These are phyloP conservation scores for Rissa tridactyla DNA, from an alignment of 2,113 vertebrate species.

Conservation along the genomic window DNA sequence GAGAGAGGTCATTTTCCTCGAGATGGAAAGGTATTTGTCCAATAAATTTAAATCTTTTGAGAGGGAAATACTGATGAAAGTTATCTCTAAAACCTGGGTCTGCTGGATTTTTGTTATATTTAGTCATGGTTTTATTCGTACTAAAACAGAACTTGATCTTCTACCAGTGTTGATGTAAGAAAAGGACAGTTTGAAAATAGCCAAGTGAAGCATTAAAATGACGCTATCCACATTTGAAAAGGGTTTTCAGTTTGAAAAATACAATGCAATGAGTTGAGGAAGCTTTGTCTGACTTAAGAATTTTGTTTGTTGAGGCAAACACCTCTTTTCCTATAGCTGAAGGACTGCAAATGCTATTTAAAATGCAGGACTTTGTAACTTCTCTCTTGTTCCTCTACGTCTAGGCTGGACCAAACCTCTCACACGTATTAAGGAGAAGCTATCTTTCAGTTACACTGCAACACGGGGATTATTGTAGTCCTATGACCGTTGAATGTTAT, in stretches of 20 bases:
- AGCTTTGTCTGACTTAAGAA: background rate
- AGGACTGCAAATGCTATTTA: background rate
- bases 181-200: background rate
- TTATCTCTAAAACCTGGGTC: background rate
- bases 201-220: background rate
- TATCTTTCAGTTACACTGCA: background rate
- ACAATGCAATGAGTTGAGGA: background rate
- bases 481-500: background rate
- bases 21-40: background rate
- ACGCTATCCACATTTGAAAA: background rate
- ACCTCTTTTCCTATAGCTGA: background rate
- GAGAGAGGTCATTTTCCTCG: background rate
- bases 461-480: background rate
- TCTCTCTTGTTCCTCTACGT: background rate
- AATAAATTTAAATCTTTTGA: background rate
- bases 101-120: background rate
- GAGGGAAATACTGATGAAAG: background rate
- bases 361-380: background rate
- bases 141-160: background rate
- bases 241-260: background rate
- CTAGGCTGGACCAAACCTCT: background rate
- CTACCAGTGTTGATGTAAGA: background rate
- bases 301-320: background rate
- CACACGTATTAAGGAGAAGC: background rate
- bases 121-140: background rate